Conservation (phyloP, 2,888 invertebrate species). For the Agrilus cyanescens region DNA sequence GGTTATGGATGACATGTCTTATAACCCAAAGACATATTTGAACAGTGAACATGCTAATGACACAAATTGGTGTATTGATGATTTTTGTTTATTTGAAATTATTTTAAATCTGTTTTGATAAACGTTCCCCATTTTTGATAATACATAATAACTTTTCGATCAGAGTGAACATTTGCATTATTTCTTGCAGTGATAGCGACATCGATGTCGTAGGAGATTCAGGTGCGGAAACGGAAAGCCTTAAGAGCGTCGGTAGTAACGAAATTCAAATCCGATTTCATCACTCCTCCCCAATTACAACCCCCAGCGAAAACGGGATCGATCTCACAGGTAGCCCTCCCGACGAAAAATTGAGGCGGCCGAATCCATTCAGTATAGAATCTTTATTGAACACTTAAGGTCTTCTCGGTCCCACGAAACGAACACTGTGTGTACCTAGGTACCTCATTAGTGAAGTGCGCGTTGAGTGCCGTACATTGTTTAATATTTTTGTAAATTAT, state of each 20-base stretch:
- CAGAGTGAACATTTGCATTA: constrained; percentile 19
- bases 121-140: no score
- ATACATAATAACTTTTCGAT: constrained; percentile 3
- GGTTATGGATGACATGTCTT: no score
- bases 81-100: no score
- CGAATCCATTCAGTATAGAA: constrained; percentile 84
- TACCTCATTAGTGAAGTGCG: background rate
- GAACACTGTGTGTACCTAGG: background rate
- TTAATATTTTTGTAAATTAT: background rate
- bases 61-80: no score
- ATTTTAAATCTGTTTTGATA: no score
- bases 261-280: constrained; percentile 5
- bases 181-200: constrained; percentile 49
- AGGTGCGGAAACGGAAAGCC: constrained; percentile 59
- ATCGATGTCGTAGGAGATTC: constrained; percentile 79
- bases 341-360: constrained; percentile 41
- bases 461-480: background rate
- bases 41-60: no score
- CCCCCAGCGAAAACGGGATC: constrained; percentile 30
- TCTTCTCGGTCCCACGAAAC: constrained; percentile 1
- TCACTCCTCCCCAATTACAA: constrained; percentile 9
- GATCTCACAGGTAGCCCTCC: constrained; percentile 38
- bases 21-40: no score
- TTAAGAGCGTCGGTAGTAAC: constrained; percentile 40
- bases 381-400: constrained; percentile 65